These are phyloP conservation scores for Oscheius sp. DNA, from an alignment of 2,888 invertebrate genomes.

Conservation along the genomic window DNA sequence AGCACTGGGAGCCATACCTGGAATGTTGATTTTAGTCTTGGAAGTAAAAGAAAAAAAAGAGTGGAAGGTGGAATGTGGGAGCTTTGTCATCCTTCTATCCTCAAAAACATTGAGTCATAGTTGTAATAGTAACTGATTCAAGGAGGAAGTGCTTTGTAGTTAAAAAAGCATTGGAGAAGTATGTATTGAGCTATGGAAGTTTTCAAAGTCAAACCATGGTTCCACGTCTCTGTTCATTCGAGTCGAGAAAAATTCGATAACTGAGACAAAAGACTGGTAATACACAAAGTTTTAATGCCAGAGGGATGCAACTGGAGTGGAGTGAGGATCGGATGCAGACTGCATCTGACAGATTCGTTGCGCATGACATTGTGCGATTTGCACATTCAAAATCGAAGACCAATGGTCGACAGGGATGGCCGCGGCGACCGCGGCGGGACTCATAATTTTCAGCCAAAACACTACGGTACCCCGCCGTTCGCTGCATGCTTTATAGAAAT, in stretches of 20 bases:
- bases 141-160: too few relatives aligned
- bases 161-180: too few relatives aligned
- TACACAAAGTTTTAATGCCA: not conserved
- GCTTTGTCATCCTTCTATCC: too few relatives aligned
- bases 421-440: slow-evolving; percentile 36
- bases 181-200: too few relatives aligned
- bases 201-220: too few relatives aligned
- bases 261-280: too few relatives aligned
- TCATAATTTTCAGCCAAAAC: slow-evolving; percentile 5
- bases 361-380: slow-evolving; percentile 27
- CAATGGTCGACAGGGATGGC: slow-evolving; percentile 37
- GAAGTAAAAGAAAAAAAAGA: not conserved
- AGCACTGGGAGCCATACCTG: slow-evolving; percentile 38
- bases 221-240: too few relatives aligned
- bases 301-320: not conserved
- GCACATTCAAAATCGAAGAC: slow-evolving; percentile 42
- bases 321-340: slow-evolving; percentile 15
- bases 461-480: slow-evolving; percentile 17
- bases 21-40: not conserved
- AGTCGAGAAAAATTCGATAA: too few relatives aligned
- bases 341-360: slow-evolving; percentile 17
- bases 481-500: slow-evolving; percentile 11
- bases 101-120: too few relatives aligned
- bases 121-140: too few relatives aligned
- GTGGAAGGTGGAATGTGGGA: not conserved